These are phyloP conservation scores for Sussaba pulchella DNA, from an alignment of 2,888 invertebrate species.

Conservation along the genomic window DNA sequence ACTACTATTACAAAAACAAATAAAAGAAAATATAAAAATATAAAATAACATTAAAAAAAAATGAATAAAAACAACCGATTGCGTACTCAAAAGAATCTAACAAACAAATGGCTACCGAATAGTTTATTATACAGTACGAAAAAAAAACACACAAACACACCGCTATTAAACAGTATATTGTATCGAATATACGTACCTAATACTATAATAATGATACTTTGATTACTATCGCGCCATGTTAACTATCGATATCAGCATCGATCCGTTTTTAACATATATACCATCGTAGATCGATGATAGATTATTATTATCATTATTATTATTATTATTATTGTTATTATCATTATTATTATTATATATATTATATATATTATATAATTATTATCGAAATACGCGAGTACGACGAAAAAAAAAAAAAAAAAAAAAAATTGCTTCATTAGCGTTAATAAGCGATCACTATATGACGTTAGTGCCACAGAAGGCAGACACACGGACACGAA, in stretches of 20 bases:
- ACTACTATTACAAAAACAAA: conserved; percentile 53
- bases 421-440: conserved; percentile 67
- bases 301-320: conserved; percentile 60
- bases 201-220: conserved; percentile 54
- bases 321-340: conserved; percentile 55
- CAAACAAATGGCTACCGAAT: conserved; percentile 50
- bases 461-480: conserved; percentile 39
- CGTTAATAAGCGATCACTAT: conserved; percentile 56
- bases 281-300: conserved; percentile 66
- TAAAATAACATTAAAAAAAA: background rate
- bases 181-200: conserved; percentile 31
- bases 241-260: conserved; percentile 59
- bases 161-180: conserved; percentile 37
- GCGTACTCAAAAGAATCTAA: conserved; percentile 45
- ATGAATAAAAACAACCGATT: conserved; percentile 33
- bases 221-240: conserved; percentile 59
- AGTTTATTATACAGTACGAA: conserved; percentile 31
- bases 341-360: conserved; percentile 46
- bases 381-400: conserved; percentile 54
- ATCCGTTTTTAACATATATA: conserved; percentile 52
- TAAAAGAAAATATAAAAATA: conserved; percentile 40
- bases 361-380: conserved; percentile 46
- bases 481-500: background rate
- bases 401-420: no score
- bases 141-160: conserved; percentile 42